A percentile compares a stretch with the other conserved stretches of the same genome.
Evolutionary conservation across 2,888 invertebrate species (phyloP).

Genomic region (Dicyrtoma fusca): DNA sequence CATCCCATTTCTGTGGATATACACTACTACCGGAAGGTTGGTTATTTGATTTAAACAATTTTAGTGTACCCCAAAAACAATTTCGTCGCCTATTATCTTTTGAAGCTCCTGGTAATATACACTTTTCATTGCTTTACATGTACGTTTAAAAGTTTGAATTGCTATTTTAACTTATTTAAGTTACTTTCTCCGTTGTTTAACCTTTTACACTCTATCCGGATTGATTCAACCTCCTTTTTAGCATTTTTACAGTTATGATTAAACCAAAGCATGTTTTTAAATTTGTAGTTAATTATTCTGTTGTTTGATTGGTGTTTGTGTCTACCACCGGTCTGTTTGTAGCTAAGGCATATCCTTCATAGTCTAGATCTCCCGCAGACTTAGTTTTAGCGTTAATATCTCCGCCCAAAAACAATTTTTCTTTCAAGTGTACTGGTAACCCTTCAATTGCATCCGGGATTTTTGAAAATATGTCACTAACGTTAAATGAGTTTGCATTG

Average conservation of each 20-base stretch:
- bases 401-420: neutral
- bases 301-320: neutral
- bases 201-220: too few relatives aligned
- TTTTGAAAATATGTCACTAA: too few relatives aligned
- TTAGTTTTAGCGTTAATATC: constrained; percentile 4
- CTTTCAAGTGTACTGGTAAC: neutral
- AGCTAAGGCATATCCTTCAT: neutral
- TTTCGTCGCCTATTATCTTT: neutral
- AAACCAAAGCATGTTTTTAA: too few relatives aligned
- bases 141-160: too few relatives aligned
- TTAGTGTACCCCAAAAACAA: neutral
- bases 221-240: too few relatives aligned
- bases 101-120: neutral
- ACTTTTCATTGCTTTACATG: neutral
- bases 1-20: neutral
- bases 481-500: too few relatives aligned
- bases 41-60: neutral
- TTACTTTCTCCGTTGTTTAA: too few relatives aligned
- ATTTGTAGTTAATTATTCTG: too few relatives aligned
- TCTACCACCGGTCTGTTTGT: neutral
- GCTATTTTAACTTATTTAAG: too few relatives aligned
- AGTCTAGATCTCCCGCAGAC: neutral
- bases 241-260: too few relatives aligned
- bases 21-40: neutral
- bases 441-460: too few relatives aligned